These are phyloP conservation scores for Bubo scandiacus DNA, from an alignment of 2,113 vertebrate genomes.

Conservation along the genomic window DNA sequence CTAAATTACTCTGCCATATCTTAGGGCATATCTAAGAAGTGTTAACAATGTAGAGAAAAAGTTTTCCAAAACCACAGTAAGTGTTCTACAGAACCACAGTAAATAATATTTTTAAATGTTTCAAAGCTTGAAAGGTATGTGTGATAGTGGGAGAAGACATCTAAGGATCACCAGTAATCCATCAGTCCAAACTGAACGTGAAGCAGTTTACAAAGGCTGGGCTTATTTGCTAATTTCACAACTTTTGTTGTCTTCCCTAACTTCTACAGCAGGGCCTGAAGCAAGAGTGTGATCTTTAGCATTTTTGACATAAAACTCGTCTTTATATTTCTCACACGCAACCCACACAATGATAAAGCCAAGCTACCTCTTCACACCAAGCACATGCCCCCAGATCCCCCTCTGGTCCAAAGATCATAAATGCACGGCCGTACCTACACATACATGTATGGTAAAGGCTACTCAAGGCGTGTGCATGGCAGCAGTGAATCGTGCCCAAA, in stretches of 20 bases:
- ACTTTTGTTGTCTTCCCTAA: neutral
- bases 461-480: neutral
- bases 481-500: neutral
- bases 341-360: accelerated
- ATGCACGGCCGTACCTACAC: accelerated
- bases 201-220: neutral
- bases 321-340: neutral
- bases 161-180: neutral
- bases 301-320: accelerated
- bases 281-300: accelerated
- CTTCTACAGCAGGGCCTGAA: neutral
- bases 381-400: neutral
- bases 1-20: neutral
- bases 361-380: accelerated
- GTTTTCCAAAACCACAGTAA: neutral
- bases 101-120: neutral
- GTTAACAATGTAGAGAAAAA: neutral
- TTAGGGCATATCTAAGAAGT: neutral
- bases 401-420: neutral
- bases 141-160: neutral
- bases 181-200: accelerated
- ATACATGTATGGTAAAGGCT: accelerated
- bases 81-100: neutral
- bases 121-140: neutral
- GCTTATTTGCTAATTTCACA: neutral